Conservation (phyloP, 1,140 invertebrate species). For the Pseudomyrmex dendroicus region DNA sequence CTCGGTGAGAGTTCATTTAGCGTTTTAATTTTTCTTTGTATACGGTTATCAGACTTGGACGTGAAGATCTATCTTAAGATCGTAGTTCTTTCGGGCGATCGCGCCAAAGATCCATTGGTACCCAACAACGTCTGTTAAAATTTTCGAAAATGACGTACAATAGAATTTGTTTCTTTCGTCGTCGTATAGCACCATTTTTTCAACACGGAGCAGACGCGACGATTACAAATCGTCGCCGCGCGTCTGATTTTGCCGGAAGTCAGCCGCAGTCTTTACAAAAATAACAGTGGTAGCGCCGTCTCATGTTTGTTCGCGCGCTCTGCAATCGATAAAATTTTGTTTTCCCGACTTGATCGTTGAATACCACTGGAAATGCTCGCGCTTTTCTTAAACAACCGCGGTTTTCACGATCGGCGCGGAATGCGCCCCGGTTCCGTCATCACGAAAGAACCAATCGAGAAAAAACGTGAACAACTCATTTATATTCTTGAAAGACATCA, state of each 20-base stretch:
- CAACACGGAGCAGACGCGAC: constrained; percentile 9
- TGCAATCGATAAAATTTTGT: constrained; percentile 1
- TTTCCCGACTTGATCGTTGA: constrained; percentile 45
- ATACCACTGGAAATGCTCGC: constrained; percentile 46
- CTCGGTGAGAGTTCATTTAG: constrained; percentile 38
- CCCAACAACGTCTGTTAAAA: constrained; percentile 39
- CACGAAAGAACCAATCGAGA: constrained; percentile 63
- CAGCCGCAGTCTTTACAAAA: constrained; percentile 55
- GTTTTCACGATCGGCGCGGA: constrained; percentile 37
- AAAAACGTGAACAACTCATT: constrained; percentile 70
- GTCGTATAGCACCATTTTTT: constrained; percentile 60
- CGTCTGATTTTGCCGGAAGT: constrained; percentile 4
- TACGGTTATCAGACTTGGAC: constrained; percentile 63
- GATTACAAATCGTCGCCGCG: constrained; percentile 16
- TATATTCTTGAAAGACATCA: constrained; percentile 80
- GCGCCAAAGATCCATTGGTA: constrained; percentile 53
- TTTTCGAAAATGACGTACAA: constrained; percentile 46
- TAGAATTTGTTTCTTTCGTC: constrained; percentile 35
- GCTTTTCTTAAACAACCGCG: constrained; percentile 35
- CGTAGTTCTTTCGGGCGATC: constrained; percentile 47
- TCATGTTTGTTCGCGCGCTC: neutral
- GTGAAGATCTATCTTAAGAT: constrained; percentile 61
- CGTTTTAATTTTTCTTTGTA: constrained; percentile 11
- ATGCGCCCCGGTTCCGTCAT: constrained; percentile 24
- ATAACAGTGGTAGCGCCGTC: constrained; percentile 30